Evolutionary conservation across 2,888 invertebrate species (phyloP), one percentile per base, ranked within the genome.

Genomic region (Catocala sponsa): DNA sequence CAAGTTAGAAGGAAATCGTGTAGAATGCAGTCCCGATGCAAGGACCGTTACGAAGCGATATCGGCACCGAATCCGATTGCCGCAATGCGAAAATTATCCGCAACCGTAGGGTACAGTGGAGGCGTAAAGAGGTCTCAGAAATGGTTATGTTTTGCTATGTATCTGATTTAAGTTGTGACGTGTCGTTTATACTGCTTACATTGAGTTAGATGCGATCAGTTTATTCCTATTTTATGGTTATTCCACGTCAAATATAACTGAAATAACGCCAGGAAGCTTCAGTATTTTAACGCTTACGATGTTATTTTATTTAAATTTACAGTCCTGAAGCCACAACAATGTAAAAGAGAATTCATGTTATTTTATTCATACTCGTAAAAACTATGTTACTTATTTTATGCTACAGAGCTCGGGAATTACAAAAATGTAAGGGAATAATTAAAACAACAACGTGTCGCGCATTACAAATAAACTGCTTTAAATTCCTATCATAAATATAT

Each of bases 41-140:
- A 84, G 84, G 83, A 92, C 92, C 91, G 91, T 93, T 92, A 91
- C 87, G 74, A 84, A 85, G 80, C 84, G 87, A 88, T 89, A 91
- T 91, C 89, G 88, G 85, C 54, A 88, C 84, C 86, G 86, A 89
- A 91, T 89, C 87, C 87, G 88, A 92, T 91, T 89, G 87, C 80
- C 82, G 89, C 91, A 91, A 90, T 90, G 91, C 88, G 91, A 93
- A 92, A 92, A 92, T 91, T 92, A 92, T 91, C 90, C 88, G 79
- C 85, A 84, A 76, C 73, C 59, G 68, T 76, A 68, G 79, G 78
- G 84, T 86, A 86, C 82, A 84, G 85, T 85, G 88, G 86, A 89
- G 90, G 91, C 90, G 91, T 91, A 86, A 89, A 89, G 86, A 84
- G 86, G 81, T 80, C 86, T 86, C 87, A 86, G 86, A 85, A 90